Base-by-base conservation (phyloP, 2,797 vertebrate species). In the Phoebastria nigripes region DNA sequence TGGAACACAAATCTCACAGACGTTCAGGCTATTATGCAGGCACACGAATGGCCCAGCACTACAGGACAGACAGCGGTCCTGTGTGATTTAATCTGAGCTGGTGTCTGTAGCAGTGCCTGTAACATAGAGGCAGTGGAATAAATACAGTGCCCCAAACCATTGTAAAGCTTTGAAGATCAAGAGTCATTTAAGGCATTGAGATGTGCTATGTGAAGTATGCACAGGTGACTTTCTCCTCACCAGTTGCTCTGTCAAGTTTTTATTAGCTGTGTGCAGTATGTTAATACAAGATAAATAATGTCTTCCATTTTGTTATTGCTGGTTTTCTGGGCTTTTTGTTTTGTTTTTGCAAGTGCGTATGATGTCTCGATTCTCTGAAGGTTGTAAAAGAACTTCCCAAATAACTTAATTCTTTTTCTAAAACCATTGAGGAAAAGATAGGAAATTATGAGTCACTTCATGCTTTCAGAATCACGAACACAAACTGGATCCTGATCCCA, bases 61-160 rank as follows among this genome's bases (percentile, higher is more conserved):
- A 8, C 10, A 9, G 47, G 46, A 12, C 47, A 33, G 10, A 3
- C 13, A 8, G 20, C 1, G 1, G 13, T 19, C 37, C 29, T 10
- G 16, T 12, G 2, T 6, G 20, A 15, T 31, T 56, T 51, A 7
- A 19, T 26, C 33, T 14, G 42, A 51, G 58, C 63, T 63, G 2
- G 7, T 24, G 17, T 47, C 63, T 26, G 29, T 15, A 22, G 47
- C 47, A 14, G 13, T 18, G 29, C 25, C 39, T 25, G n/a, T 11
- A 33, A 35, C 5, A 6, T 20, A 10, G 14, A 9, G 47, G 63
- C 44, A 11, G 29, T 19, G 35, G 21, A 11, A 41, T 16, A 17
- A 54, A 33, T 24, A 8, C 24, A 16, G 63, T 4, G 63, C 41
- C 41, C 31, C 62, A 70, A 22, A 42, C 33, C 46, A 3, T 3